These are phyloP conservation scores for Empidonax traillii DNA, from an alignment of 2,113 vertebrate genomes.

Conservation along the genomic window DNA sequence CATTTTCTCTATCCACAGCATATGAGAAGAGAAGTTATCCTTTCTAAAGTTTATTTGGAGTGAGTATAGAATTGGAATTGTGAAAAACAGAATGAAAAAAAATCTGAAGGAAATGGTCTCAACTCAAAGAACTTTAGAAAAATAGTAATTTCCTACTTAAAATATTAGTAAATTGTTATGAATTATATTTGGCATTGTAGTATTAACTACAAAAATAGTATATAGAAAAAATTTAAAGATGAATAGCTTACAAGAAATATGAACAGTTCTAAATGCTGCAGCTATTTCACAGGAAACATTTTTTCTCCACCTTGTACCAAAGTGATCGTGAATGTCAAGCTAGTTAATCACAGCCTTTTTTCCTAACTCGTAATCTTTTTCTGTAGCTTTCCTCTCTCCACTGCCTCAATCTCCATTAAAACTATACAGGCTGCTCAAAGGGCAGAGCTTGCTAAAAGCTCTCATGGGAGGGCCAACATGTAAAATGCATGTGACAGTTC, in stretches of 20 bases:
- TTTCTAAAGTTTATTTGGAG: not conserved
- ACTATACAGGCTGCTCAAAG: conserved; percentile 22
- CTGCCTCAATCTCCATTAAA: conserved; percentile 41
- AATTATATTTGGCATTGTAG: not conserved
- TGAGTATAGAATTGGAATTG: not conserved
- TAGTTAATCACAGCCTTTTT: conserved; percentile 48
- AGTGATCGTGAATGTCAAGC: conserved; percentile 54
- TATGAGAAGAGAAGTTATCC: not conserved
- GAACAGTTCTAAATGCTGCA: not conserved
- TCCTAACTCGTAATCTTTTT: conserved; percentile 28
- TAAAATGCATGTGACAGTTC: conserved; percentile 52
- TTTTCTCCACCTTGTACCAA: not conserved
- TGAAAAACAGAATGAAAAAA: not conserved
- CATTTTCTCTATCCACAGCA: not conserved
- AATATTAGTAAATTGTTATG: not conserved
- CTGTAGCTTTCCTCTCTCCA: conserved; percentile 18
- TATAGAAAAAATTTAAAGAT: not conserved
- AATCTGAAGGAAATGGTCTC: not conserved
- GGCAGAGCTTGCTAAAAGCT: conserved; percentile 50
- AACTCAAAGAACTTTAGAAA: not conserved
- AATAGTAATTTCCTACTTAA: not conserved
- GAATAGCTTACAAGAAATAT: not conserved
- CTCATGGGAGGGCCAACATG: conserved; percentile 20
- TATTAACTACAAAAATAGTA: not conserved
- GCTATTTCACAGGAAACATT: not conserved